Evolutionary conservation across 2,113 vertebrate species (phyloP), one percentile per base, ranked within the genome.

Genomic region (Cettia cetti): DNA sequence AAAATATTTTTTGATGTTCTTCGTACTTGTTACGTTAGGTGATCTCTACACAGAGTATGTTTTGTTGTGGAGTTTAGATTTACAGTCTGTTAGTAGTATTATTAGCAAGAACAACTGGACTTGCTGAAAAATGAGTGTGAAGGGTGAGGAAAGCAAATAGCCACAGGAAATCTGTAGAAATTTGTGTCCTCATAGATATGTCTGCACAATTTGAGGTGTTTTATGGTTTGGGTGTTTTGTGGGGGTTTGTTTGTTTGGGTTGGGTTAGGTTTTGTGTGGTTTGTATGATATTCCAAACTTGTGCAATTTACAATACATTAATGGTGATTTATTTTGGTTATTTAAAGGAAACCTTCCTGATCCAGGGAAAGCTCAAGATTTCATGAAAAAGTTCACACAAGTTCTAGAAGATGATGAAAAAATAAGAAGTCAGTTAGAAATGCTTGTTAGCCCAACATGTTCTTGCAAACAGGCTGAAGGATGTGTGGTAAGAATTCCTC

Each of bases 351-450:
- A 99, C 95, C 98, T 99, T 88, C 99, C 99, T 59, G 99, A 99
- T 97, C 99, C 99, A 21, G 99, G 99, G n/a, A 99, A 99, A 96
- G 99, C 99, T 56, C 99, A 99, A 97, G 99, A 99, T 97, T 99
- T 99, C 97, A 99, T 99, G 97, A 99, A 99, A 96, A 99, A 99
- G 96, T 98, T 99, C 94, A 99, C 99, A 66, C 99, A 99, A 98
- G 99, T 99, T 92, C 97, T 99, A 95, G 99, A 99, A 93, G 99
- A 99, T 50, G 99, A 99, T 81, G 99, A 99, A 96, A 99, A 99
- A 94, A 99, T 99, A 97, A 97, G 99, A 91, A 98, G 98, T 82
- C 98, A 99, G 59, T 95, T 99, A 93, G 98, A 98, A 97, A 98
- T 97, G 44, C 98, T 99, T 82, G 98, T 99, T 92, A 98, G 98